These are phyloP conservation scores for Pseudorhiza aurosa DNA, from an alignment of 30 jellyfish, hydroid and myxozoan genomes.

Conservation along the genomic window DNA sequence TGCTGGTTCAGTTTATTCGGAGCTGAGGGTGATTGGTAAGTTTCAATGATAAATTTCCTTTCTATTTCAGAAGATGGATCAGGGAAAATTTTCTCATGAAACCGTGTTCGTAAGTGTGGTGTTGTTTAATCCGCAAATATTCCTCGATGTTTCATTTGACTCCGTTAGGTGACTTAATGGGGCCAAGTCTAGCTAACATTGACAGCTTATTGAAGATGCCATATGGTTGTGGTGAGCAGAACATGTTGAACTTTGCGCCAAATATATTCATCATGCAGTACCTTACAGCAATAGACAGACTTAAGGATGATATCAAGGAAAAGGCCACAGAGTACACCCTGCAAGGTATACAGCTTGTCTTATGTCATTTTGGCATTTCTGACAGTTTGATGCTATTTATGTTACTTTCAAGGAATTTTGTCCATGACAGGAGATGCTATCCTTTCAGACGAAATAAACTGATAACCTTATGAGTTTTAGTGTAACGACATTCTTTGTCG, in stretches of 20 bases:
- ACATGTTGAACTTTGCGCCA: conserved; percentile 94
- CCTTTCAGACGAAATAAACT: too few species aligned
- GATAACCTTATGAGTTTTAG: too few species aligned
- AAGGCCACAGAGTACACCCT: conserved; percentile 75
- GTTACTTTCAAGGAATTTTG: too few species aligned
- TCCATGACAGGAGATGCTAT: too few species aligned
- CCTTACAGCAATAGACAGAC: conserved; percentile 72
- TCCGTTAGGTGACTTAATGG: conserved; percentile 93
- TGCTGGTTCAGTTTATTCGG: conserved; percentile 82
- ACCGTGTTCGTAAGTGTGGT: too few species aligned
- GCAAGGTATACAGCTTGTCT: conserved; percentile 82
- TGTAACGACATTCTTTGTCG: too few species aligned
- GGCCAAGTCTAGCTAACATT: conserved; percentile 82
- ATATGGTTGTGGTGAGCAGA: conserved; percentile 95
- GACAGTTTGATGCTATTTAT: too few species aligned
- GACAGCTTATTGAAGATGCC: conserved; percentile 90
- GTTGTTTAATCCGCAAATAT: too few species aligned
- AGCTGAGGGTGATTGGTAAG: conserved; percentile 85
- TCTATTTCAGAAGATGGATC: too few species aligned
- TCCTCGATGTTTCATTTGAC: too few species aligned
- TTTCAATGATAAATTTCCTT: background rate
- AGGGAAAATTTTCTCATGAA: too few species aligned
- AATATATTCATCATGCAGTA: conserved; percentile 84
- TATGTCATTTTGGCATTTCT: too few species aligned
- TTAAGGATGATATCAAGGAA: conserved; percentile 49